These are phyloP conservation scores for Megathymus violae DNA, from an alignment of 1,140 invertebrate genomes.

Conservation along the genomic window DNA sequence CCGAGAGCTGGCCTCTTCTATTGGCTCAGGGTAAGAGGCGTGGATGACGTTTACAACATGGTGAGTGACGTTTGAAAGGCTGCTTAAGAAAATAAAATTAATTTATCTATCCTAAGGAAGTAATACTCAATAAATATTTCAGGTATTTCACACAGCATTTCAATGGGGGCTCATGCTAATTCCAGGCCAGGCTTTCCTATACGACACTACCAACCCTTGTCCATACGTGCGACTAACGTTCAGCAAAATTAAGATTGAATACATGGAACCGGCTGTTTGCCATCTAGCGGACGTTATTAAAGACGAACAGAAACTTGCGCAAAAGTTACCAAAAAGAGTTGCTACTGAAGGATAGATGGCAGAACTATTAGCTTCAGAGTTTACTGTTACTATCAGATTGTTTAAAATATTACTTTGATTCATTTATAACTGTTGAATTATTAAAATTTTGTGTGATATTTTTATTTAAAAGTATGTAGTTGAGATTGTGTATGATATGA, in stretches of 20 bases:
- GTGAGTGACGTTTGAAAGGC: conserved; percentile 76
- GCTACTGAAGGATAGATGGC: conserved; percentile 62
- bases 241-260: conserved; percentile 85
- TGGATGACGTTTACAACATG: conserved; percentile 89
- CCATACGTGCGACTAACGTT: conserved; percentile 88
- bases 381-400: no score
- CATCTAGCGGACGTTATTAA: conserved; percentile 75
- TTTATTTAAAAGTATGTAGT: no score
- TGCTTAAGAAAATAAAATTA: no score
- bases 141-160: conserved; percentile 70
- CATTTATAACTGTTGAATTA: no score
- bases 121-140: no score
- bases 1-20: conserved; percentile 91
- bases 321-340: conserved; percentile 39
- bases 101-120: no score
- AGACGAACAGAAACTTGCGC: conserved; percentile 63
- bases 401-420: no score
- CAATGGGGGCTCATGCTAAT: conserved; percentile 86
- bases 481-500: no score
- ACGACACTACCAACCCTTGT: conserved; percentile 84
- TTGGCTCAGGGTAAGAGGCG: conserved; percentile 88
- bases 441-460: no score
- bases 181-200: conserved; percentile 88
- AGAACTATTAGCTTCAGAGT: conserved; percentile 3
- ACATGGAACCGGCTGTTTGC: conserved; percentile 85